These are phyloP conservation scores for Epinephelus cyanopodus DNA, from an alignment of 2,113 vertebrate species.

Conservation along the genomic window DNA sequence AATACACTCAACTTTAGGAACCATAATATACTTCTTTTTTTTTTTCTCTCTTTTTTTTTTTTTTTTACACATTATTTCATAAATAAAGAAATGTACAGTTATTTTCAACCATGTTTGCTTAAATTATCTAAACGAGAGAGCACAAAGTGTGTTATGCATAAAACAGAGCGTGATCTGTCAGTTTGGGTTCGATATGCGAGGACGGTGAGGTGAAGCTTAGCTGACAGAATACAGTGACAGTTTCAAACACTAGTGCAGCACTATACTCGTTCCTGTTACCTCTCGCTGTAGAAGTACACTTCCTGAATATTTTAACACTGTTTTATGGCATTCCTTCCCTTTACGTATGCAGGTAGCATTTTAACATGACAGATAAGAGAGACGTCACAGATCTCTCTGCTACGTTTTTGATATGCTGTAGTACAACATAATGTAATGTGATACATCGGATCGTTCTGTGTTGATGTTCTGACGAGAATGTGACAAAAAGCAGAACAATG, in stretches of 20 bases:
- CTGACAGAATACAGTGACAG: slow-evolving; percentile 33
- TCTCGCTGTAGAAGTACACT: slow-evolving; percentile 45
- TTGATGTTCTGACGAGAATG: slow-evolving; percentile 14
- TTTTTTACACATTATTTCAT: slow-evolving; percentile 72
- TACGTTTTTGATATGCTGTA: slow-evolving; percentile 39
- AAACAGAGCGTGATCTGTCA: slow-evolving; percentile 56
- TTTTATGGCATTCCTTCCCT: slow-evolving; percentile 68
- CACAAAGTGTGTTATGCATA: slow-evolving; percentile 60
- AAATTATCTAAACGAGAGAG: slow-evolving; percentile 60
- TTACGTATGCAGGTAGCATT: slow-evolving; percentile 46
- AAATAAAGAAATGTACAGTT: slow-evolving; percentile 79
- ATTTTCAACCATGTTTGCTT: slow-evolving; percentile 60
- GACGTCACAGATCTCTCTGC: slow-evolving; percentile 40
- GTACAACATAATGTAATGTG: background rate
- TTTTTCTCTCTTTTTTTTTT: background rate
- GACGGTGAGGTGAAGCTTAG: slow-evolving; percentile 47
- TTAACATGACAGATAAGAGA: slow-evolving; percentile 15
- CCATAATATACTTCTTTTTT: slow-evolving; percentile 7
- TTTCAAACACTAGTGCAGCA: slow-evolving; percentile 57
- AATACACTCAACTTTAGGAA: slow-evolving; percentile 77
- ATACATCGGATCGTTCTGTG: background rate
- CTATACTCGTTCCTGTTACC: slow-evolving; percentile 12
- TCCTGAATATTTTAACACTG: slow-evolving; percentile 63
- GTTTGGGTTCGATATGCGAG: slow-evolving; percentile 52
- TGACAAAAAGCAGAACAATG: slow-evolving; percentile 18